A percentile compares a stretch with the other conserved stretches of the same genome.
These are phyloP conservation scores for Antitype chi DNA, from an alignment of 2,888 invertebrate genomes.

Conservation along the genomic window DNA sequence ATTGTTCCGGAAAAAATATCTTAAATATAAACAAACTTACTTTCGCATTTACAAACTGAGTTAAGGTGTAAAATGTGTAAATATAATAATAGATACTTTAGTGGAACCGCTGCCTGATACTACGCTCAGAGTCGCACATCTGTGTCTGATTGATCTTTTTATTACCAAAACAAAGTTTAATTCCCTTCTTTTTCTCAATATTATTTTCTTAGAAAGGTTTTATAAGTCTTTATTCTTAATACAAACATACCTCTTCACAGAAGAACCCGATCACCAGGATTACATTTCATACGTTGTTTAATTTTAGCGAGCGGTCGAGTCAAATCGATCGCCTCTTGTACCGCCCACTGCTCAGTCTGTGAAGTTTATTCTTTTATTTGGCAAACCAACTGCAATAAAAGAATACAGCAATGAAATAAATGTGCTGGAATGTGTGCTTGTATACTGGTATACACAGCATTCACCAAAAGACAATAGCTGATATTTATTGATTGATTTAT, in stretches of 20 bases:
- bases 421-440: neutral
- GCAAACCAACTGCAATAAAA: neutral
- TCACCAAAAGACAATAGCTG: neutral
- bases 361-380: neutral
- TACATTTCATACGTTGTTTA: neutral
- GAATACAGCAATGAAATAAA: neutral
- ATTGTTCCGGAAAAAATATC: too few relatives aligned
- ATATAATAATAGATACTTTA: too few relatives aligned
- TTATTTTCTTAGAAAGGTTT: neutral
- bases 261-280: neutral
- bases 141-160: neutral
- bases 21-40: too few relatives aligned
- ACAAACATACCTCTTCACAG: neutral
- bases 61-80: too few relatives aligned
- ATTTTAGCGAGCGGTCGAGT: conserved; percentile 3
- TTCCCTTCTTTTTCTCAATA: too few relatives aligned
- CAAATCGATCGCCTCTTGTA: neutral
- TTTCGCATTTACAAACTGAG: too few relatives aligned
- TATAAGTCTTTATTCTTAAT: neutral
- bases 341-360: neutral
- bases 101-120: neutral
- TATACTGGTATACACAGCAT: neutral
- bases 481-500: neutral
- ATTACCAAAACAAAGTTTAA: neutral
- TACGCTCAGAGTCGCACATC: neutral